Evolutionary conservation across 1,140 invertebrate species (phyloP).

Genomic region (Choristoneura fumiferana): DNA sequence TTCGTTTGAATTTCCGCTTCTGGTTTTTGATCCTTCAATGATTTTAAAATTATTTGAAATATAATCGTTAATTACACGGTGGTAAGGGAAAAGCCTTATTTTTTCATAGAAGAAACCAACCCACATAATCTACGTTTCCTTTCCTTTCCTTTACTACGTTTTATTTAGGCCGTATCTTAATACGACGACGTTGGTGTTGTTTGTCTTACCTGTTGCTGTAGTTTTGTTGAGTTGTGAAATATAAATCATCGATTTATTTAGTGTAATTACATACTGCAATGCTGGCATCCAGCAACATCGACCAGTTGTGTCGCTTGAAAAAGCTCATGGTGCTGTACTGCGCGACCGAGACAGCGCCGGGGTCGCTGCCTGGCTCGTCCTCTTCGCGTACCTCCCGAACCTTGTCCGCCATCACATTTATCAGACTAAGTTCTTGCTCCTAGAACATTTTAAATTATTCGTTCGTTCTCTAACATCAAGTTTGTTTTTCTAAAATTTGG

Average conservation of each 20-base stretch:
- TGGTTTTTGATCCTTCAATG: slow-evolving; percentile 56
- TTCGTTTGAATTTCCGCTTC: slow-evolving; percentile 53
- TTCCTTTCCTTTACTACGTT: no score
- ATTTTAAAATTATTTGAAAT: not conserved
- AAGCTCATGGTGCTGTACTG: slow-evolving; percentile 52
- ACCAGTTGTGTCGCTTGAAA: slow-evolving; percentile 45
- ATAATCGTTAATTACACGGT: no score
- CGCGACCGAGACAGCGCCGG: slow-evolving; percentile 28
- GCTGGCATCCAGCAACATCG: slow-evolving; percentile 47
- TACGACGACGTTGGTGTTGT: no score
- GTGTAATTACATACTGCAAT: slow-evolving; percentile 35
- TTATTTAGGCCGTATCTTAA: no score
- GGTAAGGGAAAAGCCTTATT: no score
- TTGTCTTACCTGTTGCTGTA: no score
- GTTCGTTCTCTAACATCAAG: no score
- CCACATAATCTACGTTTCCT: no score
- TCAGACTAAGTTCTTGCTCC: slow-evolving; percentile 56
- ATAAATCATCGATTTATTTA: no score
- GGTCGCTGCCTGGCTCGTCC: slow-evolving; percentile 23
- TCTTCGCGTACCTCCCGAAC: slow-evolving; percentile 52
- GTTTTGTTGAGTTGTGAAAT: no score
- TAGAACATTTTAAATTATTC: slow-evolving; percentile 24
- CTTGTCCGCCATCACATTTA: slow-evolving; percentile 60
- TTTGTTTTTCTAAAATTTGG: no score
- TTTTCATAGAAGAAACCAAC: not conserved